Percentiles rank a stretch among this genome's conserved stretches.
Evolutionary conservation across 2,113 vertebrate genomes (phyloP).

Genomic region (Tinamus guttatus): DNA sequence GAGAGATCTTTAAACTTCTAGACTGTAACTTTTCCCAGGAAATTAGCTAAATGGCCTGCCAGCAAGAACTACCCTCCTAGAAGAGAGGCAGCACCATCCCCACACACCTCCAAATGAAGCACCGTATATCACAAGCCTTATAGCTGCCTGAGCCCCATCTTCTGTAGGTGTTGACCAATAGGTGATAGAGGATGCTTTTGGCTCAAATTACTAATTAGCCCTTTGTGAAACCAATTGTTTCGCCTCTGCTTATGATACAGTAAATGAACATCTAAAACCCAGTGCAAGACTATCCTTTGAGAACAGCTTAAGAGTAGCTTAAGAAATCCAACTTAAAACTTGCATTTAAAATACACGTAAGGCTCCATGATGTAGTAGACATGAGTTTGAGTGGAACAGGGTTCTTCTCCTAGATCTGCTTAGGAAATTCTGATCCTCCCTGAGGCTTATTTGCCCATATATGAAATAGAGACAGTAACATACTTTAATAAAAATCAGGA

Average conservation of each 20-base stretch:
- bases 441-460: neutral
- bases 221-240: neutral
- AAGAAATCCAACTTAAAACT: neutral
- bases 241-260: too few relatives aligned
- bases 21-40: rapidly evolving
- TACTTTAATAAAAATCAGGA: neutral
- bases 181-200: neutral
- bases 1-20: neutral
- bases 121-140: rapidly evolving
- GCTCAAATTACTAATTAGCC: neutral
- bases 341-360: neutral
- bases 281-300: rapidly evolving
- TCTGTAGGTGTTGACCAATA: neutral
- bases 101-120: rapidly evolving
- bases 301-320: neutral
- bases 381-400: neutral
- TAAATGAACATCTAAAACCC: neutral
- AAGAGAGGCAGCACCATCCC: neutral
- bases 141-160: neutral
- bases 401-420: neutral
- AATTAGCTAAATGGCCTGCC: neutral
- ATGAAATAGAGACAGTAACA: neutral
- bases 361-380: neutral
- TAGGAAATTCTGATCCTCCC: neutral
- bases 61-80: neutral